phyloP scores from a whole-genome alignment of 1,140 invertebrate species.

The Zophobas atratus region DNA sequence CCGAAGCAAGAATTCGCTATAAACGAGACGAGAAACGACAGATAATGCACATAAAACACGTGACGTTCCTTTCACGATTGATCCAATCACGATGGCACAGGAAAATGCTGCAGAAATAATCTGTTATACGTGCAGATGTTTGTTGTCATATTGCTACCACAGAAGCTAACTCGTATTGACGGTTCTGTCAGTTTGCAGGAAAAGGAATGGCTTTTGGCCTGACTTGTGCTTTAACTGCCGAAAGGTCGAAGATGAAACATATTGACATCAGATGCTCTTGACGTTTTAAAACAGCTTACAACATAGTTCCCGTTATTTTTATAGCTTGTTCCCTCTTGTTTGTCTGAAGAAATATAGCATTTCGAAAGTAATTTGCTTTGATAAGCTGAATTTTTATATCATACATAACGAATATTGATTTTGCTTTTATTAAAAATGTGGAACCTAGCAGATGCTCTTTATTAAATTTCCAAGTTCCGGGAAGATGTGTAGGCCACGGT shows the following conservation, averaged over 20 bases:
- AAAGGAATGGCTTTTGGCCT: slow-evolving; percentile 11
- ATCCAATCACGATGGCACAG: slow-evolving; percentile 28
- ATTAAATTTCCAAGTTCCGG: slow-evolving; percentile 47
- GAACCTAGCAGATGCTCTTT: slow-evolving; percentile 49
- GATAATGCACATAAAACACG: slow-evolving; percentile 17
- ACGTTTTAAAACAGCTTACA: slow-evolving; percentile 52
- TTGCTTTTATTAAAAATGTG: slow-evolving; percentile 50
- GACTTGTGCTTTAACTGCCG: slow-evolving; percentile 30
- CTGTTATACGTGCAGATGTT: slow-evolving; percentile 39
- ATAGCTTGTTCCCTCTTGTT: slow-evolving; percentile 47
- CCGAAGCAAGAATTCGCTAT: neutral
- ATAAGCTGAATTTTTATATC: slow-evolving; percentile 52
- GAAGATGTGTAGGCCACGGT: neutral
- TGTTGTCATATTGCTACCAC: slow-evolving; percentile 28
- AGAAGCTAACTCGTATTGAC: slow-evolving; percentile 22
- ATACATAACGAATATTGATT: slow-evolving; percentile 50
- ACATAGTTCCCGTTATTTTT: slow-evolving; percentile 34
- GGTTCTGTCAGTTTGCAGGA: slow-evolving; percentile 18
- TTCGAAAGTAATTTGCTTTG: slow-evolving; percentile 44
- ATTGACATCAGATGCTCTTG: slow-evolving; percentile 51
- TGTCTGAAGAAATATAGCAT: slow-evolving; percentile 39
- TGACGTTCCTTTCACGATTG: slow-evolving; percentile 24
- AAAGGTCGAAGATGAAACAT: slow-evolving; percentile 44
- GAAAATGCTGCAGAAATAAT: slow-evolving; percentile 22
- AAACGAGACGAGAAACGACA: slow-evolving; percentile 3